Conservation (phyloP, 1,140 invertebrate species). For the Bombus waltoni region DNA sequence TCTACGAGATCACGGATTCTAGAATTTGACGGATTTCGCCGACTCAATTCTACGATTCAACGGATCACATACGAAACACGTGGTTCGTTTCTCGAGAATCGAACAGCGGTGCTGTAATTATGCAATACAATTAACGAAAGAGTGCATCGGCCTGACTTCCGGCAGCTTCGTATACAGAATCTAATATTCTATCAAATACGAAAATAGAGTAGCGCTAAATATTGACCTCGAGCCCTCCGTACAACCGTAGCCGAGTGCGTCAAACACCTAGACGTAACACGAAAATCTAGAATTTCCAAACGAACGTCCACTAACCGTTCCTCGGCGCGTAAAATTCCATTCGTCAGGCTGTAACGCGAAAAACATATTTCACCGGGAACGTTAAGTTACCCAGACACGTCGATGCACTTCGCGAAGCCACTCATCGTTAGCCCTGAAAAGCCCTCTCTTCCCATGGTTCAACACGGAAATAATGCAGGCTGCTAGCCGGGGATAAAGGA, state of each 20-base stretch:
- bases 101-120: too few relatives aligned
- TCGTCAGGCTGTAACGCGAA: neutral
- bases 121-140: too few relatives aligned
- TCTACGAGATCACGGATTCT: too few relatives aligned
- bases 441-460: constrained; percentile 43
- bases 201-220: neutral
- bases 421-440: constrained; percentile 37
- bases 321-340: neutral
- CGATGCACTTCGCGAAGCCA: constrained; percentile 1
- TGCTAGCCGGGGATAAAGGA: constrained; percentile 52
- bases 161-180: neutral
- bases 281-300: neutral
- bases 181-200: neutral
- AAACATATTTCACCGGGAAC: constrained; percentile 8
- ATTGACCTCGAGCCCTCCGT: neutral
- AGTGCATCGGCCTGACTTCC: too few relatives aligned
- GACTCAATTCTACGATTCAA: too few relatives aligned
- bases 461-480: constrained; percentile 60
- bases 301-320: neutral
- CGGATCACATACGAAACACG: too few relatives aligned
- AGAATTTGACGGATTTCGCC: too few relatives aligned
- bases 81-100: too few relatives aligned
- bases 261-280: neutral
- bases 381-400: constrained; percentile 16
- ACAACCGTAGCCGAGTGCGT: neutral